Evolutionary conservation across 1,140 invertebrate genomes (phyloP).

Genomic region (Danaus melanippus): DNA sequence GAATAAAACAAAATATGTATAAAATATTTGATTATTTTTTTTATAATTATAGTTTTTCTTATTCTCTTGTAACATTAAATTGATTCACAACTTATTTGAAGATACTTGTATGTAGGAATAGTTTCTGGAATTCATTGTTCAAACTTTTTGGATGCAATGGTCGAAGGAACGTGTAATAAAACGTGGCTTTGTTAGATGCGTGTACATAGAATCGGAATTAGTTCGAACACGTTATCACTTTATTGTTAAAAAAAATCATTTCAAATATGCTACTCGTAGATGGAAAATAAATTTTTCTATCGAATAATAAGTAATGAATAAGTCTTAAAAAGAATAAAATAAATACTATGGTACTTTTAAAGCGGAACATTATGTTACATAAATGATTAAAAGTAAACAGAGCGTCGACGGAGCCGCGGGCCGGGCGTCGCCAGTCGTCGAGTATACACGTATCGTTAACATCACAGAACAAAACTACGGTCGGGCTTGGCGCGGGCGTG

Average conservation of each 20-base stretch:
- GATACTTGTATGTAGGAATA: background rate
- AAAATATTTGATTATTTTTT: too few relatives aligned
- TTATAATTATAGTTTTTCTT: too few relatives aligned
- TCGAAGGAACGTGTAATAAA: constrained; percentile 4
- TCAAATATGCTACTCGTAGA: constrained; percentile 39
- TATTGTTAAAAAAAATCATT: constrained; percentile 27
- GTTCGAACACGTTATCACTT: constrained; percentile 6
- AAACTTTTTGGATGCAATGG: constrained; percentile 2
- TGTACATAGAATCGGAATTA: too few relatives aligned
- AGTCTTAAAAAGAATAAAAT: constrained; percentile 52
- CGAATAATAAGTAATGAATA: constrained; percentile 41
- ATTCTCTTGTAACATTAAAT: too few relatives aligned
- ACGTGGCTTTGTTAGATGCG: background rate
- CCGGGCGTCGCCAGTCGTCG: constrained; percentile 10
- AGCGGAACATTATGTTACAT: constrained; percentile 57
- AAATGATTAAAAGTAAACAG: constrained; percentile 38
- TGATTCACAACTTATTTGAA: too few relatives aligned
- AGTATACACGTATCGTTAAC: constrained; percentile 47
- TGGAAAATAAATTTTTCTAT: constrained; percentile 41
- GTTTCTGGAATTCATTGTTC: constrained; percentile 13
- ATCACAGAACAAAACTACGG: constrained; percentile 62
- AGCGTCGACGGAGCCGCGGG: constrained; percentile 19
- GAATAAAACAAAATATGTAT: too few relatives aligned
- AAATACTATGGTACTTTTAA: constrained; percentile 66
- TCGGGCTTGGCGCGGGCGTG: constrained; percentile 32